Percentiles rank a stretch among this genome's conserved stretches.
phyloP scores from a whole-genome alignment of 2,888 invertebrate species.

The Lymantria monacha region DNA sequence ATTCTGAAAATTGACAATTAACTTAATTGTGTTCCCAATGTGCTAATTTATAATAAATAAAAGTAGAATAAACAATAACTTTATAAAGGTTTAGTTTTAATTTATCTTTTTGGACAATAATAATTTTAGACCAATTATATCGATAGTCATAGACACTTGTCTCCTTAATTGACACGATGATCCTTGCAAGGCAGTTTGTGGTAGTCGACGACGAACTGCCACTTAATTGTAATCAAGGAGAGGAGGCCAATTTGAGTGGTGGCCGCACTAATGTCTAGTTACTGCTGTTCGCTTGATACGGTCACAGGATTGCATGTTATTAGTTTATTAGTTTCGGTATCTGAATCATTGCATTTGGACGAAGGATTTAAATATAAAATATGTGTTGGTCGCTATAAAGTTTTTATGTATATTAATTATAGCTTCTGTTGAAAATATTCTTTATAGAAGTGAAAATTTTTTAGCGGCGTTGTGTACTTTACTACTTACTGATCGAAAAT shows the following conservation, averaged over 20 bases:
- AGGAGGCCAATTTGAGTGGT: slow-evolving; percentile 58
- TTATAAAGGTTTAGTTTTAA: neutral
- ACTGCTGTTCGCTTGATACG: slow-evolving; percentile 31
- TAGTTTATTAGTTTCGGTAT: slow-evolving; percentile 31
- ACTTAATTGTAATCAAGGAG: slow-evolving; percentile 52
- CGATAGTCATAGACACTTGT: slow-evolving; percentile 24
- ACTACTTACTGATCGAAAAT: too few relatives aligned
- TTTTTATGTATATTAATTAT: too few relatives aligned
- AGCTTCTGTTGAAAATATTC: too few relatives aligned
- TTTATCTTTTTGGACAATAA: neutral
- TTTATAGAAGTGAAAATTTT: too few relatives aligned
- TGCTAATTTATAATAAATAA: too few relatives aligned
- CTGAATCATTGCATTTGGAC: neutral
- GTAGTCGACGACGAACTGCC: slow-evolving; percentile 52
- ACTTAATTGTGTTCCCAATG: too few relatives aligned
- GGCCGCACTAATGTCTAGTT: slow-evolving; percentile 54
- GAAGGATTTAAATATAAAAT: neutral
- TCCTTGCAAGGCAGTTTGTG: slow-evolving; percentile 44
- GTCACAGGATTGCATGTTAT: slow-evolving; percentile 29
- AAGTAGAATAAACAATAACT: too few relatives aligned
- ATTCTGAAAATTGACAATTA: too few relatives aligned
- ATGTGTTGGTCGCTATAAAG: neutral
- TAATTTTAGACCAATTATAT: slow-evolving; percentile 13
- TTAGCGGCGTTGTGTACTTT: too few relatives aligned
- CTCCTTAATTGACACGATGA: slow-evolving; percentile 45